Evolutionary conservation across 2,113 vertebrate species (phyloP), one percentile per base, ranked within the genome.

Genomic region (Halcyon malimbica): DNA sequence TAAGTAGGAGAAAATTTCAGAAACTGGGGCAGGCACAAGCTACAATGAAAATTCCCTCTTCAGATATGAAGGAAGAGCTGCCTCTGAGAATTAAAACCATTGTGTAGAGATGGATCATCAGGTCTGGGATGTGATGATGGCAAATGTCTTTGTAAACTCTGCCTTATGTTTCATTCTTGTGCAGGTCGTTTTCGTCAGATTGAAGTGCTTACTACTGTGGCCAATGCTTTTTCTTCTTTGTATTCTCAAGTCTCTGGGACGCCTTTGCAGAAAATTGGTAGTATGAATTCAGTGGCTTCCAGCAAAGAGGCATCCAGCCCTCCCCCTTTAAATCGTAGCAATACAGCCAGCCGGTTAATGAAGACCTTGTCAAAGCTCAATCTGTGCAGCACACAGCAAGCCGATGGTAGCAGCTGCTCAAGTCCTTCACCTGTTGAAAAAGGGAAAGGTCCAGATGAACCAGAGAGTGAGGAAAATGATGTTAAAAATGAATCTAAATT

Each of bases 141-240:
- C 46, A 84, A 48, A 90, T 0, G 0, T 65, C 77, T 69, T 93
- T 5, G 3, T 79, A 90, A 95, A 70, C 57, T 59, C 57, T 92
- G 59, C 73, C 39, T 60, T 91, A 28, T 53, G 3, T 77, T 79
- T 92, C 24, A 2, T 90, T 87, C 87, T 86, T 77, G 42, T 87
- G 37, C 96, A 99, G 99, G 99, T 97, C 99, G 99, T 90, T 99
- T 99, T 97, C 99, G 99, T 93, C 99, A 99, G 97, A 99, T 99
- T 13, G 99, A 99, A 98, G 99, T 99, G 91, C 98, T 99, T 94
- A 99, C 99, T 65, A 99, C 99, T 78, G 99, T 99, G 77, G 99
- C 99, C 78, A 99, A 99, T 60, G 99, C 99, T 54, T 99, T 99
- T 97, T 99, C 99, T 84, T 99, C 99, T 86, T 98, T 99, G 78